Conservation (phyloP, 23 tunicate species). For the Trididemnum nubilum region DNA sequence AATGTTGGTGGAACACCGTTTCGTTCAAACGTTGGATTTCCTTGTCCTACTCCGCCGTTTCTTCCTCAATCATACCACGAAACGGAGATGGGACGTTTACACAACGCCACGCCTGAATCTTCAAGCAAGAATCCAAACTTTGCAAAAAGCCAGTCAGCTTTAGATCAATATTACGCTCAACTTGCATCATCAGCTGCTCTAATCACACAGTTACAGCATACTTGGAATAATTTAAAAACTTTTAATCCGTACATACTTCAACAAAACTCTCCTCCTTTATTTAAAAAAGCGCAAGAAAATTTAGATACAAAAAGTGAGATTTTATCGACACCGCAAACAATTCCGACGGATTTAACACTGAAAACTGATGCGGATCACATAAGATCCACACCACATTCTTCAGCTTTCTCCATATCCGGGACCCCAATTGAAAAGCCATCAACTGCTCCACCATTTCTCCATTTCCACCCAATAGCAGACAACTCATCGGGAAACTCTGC, state of each 20-base stretch:
- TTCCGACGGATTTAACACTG: not conserved
- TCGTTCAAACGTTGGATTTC: not conserved
- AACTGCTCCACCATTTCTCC: not conserved
- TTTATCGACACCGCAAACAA: not conserved
- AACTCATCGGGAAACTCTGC: not conserved
- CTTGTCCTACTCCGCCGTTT: not conserved
- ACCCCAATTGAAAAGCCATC: not conserved
- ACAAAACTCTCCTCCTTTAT: not conserved
- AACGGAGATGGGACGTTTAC: not conserved
- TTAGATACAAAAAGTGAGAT: not conserved
- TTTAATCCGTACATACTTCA: constrained; percentile 15
- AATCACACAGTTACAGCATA: not conserved
- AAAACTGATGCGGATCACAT: not conserved
- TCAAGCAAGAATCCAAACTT: not conserved
- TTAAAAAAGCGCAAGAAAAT: not conserved
- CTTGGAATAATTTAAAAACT: constrained; percentile 7
- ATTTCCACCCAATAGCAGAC: not conserved
- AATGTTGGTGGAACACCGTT: not conserved
- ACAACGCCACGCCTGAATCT: not conserved
- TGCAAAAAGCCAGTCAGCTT: not conserved
- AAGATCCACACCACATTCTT: not conserved
- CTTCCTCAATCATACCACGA: not conserved
- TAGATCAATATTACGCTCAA: constrained; percentile 64
- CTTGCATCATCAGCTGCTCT: constrained; percentile 60
- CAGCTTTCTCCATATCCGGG: not conserved